Conservation (phyloP, 2,113 vertebrate species). For the Nothocercus nigrocapillus region DNA sequence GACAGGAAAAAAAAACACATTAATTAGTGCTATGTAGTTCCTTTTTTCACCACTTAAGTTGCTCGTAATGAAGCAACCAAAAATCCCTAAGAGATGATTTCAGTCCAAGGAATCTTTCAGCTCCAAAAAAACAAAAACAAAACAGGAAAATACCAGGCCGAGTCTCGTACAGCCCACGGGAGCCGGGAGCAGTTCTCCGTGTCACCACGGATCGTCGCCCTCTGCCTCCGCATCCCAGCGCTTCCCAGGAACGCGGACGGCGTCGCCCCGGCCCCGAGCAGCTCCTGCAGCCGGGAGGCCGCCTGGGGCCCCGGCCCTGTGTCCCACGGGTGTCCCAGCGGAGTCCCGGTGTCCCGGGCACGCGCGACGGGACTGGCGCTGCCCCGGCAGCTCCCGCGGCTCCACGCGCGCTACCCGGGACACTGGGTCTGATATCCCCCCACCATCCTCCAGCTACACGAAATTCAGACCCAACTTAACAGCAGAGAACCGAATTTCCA, state of each 20-base stretch:
- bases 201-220: constrained; percentile 46
- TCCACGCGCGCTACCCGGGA: background rate
- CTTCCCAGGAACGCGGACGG: fast-evolving
- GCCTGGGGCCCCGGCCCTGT: background rate
- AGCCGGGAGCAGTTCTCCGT: background rate
- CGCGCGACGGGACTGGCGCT: fast-evolving
- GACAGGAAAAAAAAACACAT: background rate
- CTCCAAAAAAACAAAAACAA: background rate
- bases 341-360: background rate
- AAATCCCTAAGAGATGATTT: background rate
- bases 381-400: background rate
- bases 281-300: fast-evolving
- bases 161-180: background rate
- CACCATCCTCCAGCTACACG: background rate
- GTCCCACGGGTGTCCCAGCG: fast-evolving
- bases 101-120: background rate
- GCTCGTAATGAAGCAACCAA: background rate
- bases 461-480: fast-evolving
- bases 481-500: background rate
- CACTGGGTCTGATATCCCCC: fast-evolving
- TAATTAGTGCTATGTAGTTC: background rate
- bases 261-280: too few relatives aligned
- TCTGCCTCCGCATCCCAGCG: fast-evolving
- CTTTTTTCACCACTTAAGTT: background rate
- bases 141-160: too few relatives aligned